These are phyloP conservation scores for Cherax quadricarinatus DNA, from an alignment of 1,140 invertebrate species.

Conservation along the genomic window DNA sequence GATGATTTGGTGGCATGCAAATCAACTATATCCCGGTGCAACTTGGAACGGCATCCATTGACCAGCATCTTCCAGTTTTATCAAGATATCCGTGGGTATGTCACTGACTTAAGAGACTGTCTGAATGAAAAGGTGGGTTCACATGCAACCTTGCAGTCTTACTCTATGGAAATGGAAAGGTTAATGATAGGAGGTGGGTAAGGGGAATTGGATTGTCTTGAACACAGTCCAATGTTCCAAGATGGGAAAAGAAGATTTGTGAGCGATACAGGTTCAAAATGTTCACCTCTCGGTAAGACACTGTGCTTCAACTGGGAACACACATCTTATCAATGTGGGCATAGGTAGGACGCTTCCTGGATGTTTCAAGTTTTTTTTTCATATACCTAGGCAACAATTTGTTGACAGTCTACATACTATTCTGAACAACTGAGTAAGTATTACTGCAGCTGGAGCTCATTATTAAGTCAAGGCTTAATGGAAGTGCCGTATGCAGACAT, in stretches of 20 bases:
- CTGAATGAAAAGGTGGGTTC: conserved; percentile 90
- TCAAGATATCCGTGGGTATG: conserved; percentile 96
- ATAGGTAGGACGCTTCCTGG: no score
- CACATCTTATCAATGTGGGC: no score
- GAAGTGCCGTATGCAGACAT: neutral
- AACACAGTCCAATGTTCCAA: neutral
- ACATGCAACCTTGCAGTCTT: conserved; percentile 60
- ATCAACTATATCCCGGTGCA: conserved; percentile 75
- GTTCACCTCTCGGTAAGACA: neutral
- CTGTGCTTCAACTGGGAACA: neutral
- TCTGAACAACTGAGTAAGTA: neutral
- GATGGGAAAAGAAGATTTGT: neutral
- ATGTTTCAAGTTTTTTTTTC: no score
- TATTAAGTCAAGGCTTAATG: neutral
- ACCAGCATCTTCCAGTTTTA: conserved; percentile 91
- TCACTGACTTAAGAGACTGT: conserved; percentile 97
- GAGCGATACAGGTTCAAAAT: neutral
- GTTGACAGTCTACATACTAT: neutral
- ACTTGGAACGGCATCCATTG: conserved; percentile 82
- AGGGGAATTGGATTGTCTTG: neutral
- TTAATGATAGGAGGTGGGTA: neutral
- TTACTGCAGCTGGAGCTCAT: neutral
- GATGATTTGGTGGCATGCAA: conserved; percentile 73
- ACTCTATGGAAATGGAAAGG: conserved; percentile 27
- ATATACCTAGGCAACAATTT: neutral